phyloP scores from a whole-genome alignment of 2,888 invertebrate species.

The Hydrotaea cyrtoneurina region DNA sequence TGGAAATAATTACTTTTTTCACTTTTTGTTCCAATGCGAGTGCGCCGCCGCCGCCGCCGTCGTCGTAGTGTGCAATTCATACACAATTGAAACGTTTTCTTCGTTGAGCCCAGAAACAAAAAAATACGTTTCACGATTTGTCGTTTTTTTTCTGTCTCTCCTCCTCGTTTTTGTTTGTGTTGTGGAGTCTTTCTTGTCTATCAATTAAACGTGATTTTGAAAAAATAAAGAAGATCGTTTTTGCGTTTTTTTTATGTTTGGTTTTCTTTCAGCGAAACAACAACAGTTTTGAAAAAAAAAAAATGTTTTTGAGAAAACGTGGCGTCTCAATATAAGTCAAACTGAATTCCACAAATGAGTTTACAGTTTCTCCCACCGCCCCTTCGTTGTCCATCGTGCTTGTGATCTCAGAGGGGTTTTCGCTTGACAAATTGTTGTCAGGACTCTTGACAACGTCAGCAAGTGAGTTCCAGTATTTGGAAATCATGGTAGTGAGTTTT shows the following conservation, averaged over 20 bases:
- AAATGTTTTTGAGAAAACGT: constrained; percentile 55
- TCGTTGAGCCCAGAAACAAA: constrained; percentile 26
- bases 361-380: not conserved
- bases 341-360: not conserved
- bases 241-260: not conserved
- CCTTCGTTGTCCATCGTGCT: not conserved
- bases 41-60: constrained; percentile 33
- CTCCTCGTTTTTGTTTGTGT: not conserved
- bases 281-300: constrained; percentile 30
- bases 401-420: no score
- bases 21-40: constrained; percentile 57
- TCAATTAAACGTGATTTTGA: constrained; percentile 70
- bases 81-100: constrained; percentile 68
- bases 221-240: constrained; percentile 59
- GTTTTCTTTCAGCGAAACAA: constrained; percentile 4
- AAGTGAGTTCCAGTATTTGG: constrained; percentile 49
- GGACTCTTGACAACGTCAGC: constrained; percentile 54
- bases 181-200: constrained; percentile 54
- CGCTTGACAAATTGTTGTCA: constrained; percentile 68
- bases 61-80: constrained; percentile 19
- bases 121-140: constrained; percentile 68
- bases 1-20: constrained; percentile 66
- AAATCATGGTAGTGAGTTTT: no score
- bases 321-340: constrained; percentile 63
- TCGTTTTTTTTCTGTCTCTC: constrained; percentile 52